phyloP scores from a whole-genome alignment of 1,140 invertebrate genomes.

The Diorhabda sublineata region DNA sequence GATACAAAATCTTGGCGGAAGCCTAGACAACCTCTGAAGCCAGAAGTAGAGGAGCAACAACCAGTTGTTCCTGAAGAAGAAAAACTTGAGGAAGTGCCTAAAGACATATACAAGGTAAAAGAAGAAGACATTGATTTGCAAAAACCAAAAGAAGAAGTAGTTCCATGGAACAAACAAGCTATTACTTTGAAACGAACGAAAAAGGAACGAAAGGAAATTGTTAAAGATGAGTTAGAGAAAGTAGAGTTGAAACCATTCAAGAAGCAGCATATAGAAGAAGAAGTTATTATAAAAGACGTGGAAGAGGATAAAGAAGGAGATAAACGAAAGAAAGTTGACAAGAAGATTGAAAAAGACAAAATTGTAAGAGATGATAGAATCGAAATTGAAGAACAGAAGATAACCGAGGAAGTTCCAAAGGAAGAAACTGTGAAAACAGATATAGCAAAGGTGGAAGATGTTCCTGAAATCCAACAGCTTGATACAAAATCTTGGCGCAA shows the following conservation, averaged over 20 bases:
- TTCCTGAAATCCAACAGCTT: constrained; percentile 18
- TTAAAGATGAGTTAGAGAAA: constrained; percentile 46
- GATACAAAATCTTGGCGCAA: constrained; percentile 32
- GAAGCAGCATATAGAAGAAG: constrained; percentile 11
- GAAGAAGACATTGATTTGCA: constrained; percentile 12
- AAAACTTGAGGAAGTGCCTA: background rate
- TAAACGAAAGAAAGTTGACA: constrained; percentile 1
- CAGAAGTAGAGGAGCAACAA: background rate
- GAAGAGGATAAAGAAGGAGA: background rate
- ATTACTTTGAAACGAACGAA: constrained; percentile 44
- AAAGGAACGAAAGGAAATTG: constrained; percentile 40
- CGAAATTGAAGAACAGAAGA: constrained; percentile 14
- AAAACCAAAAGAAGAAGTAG: constrained; percentile 36
- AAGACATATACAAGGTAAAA: background rate
- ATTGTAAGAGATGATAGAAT: background rate
- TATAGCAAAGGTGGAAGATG: constrained; percentile 7
- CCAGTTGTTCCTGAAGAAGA: background rate
- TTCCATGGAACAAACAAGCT: constrained; percentile 48
- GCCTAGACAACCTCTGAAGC: background rate
- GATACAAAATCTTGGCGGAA: constrained; percentile 26
- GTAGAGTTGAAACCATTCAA: constrained; percentile 37
- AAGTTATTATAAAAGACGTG: constrained; percentile 10
- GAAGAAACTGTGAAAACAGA: constrained; percentile 54
- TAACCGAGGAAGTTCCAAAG: constrained; percentile 45
- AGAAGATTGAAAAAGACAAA: constrained; percentile 4